Percentiles rank a stretch among this genome's conserved stretches.
phyloP scores from a whole-genome alignment of 2,113 vertebrate species.

The Lichenostomus cassidix region DNA sequence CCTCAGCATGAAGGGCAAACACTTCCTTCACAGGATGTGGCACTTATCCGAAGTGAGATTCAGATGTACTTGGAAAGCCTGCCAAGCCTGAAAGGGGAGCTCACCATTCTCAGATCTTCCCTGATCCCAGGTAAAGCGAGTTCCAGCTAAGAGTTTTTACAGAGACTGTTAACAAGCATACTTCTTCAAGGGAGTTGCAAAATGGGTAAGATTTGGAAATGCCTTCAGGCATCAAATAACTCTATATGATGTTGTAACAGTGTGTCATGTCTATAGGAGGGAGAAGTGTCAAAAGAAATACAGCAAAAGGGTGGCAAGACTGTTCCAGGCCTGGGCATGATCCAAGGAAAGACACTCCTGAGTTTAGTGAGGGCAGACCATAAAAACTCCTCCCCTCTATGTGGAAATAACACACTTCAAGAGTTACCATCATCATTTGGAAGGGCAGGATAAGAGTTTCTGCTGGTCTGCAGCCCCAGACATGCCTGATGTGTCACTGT shows the following conservation, averaged over 20 bases:
- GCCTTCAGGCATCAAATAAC: neutral
- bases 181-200: neutral
- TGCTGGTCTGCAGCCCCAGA: neutral
- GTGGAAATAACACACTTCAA: neutral
- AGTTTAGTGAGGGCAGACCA: neutral
- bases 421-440: neutral
- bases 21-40: neutral
- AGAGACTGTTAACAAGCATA: neutral
- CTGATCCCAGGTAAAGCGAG: slow-evolving; percentile 85
- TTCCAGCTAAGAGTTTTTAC: neutral
- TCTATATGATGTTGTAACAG: neutral
- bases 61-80: slow-evolving; percentile 77
- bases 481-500: neutral
- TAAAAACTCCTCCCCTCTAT: neutral
- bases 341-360: neutral
- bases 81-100: slow-evolving; percentile 77
- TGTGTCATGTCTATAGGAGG: neutral
- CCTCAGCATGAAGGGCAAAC: neutral
- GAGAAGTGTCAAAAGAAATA: neutral
- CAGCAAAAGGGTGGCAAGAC: neutral
- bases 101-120: slow-evolving; percentile 79
- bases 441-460: neutral
- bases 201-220: neutral
- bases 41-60: slow-evolving; percentile 71
- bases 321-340: neutral